These are phyloP conservation scores for Todus mexicanus DNA, from an alignment of 2,797 vertebrate genomes.

Conservation along the genomic window DNA sequence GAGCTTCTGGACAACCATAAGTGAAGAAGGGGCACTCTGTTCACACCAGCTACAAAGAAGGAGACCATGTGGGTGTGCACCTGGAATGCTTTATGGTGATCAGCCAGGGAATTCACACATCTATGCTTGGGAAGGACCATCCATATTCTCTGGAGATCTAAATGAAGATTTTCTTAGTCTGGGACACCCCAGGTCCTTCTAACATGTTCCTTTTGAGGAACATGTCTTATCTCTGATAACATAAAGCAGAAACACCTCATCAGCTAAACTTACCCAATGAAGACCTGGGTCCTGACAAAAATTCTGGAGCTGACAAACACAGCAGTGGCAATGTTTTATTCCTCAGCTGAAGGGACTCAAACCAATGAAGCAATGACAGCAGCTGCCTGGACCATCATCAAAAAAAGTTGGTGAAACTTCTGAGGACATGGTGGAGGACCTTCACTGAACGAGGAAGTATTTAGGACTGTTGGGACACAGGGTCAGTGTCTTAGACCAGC, in stretches of 20 bases:
- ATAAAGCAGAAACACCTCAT: not conserved
- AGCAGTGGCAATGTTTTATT: not conserved
- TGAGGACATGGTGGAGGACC: not conserved
- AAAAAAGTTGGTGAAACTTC: not conserved
- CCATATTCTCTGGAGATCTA: not conserved
- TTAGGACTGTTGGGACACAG: not conserved
- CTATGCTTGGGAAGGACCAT: not conserved
- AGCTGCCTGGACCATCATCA: not conserved
- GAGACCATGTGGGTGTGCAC: accelerated
- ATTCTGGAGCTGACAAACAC: not conserved
- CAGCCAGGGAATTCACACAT: not conserved
- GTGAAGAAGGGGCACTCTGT: not conserved
- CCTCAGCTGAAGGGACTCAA: not conserved
- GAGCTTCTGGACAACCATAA: not conserved
- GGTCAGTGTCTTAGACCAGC: not conserved
- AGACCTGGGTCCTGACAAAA: not conserved
- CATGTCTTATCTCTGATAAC: not conserved
- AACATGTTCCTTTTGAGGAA: not conserved
- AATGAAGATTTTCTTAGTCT: not conserved
- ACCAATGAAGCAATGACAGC: not conserved
- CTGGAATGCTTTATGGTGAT: accelerated
- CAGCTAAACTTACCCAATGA: not conserved
- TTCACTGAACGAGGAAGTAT: not conserved
- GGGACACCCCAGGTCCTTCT: not conserved
- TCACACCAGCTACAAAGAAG: not conserved